A percentile compares a stretch with the other conserved stretches of the same genome.
phyloP scores from a whole-genome alignment of 1,140 invertebrate species.

The Drosophila yakuba region DNA sequence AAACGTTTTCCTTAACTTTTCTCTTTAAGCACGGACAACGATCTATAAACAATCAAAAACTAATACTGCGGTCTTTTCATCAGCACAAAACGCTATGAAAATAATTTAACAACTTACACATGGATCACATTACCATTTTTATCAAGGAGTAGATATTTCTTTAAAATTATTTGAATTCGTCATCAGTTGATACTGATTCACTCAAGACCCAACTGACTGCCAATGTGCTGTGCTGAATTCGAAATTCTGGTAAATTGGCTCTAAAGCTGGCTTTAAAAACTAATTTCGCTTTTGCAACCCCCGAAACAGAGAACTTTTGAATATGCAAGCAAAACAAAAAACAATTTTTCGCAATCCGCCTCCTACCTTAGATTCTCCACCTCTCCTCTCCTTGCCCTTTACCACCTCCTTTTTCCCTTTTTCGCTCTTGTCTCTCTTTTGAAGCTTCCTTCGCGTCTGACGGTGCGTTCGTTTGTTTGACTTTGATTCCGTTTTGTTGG shows the following conservation, averaged over 20 bases:
- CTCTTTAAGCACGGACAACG: too few relatives aligned
- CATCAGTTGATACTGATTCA: too few relatives aligned
- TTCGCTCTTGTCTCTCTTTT: constrained; percentile 1
- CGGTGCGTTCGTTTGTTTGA: constrained; percentile 30
- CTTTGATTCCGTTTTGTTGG: constrained; percentile 36
- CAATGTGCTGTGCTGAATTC: too few relatives aligned
- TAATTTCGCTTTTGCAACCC: constrained; percentile 16
- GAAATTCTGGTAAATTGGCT: not conserved
- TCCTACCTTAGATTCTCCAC: constrained; percentile 20
- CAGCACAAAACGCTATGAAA: too few relatives aligned
- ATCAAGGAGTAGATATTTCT: too few relatives aligned
- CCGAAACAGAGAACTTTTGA: not conserved
- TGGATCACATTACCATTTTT: too few relatives aligned
- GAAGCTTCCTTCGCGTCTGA: constrained; percentile 11
- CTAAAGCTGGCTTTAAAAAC: constrained; percentile 22
- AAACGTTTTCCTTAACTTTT: too few relatives aligned
- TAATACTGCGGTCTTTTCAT: too few relatives aligned
- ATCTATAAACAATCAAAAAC: too few relatives aligned
- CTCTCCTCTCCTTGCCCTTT: not conserved
- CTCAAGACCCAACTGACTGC: too few relatives aligned
- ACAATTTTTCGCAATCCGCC: constrained; percentile 23
- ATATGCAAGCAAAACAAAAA: constrained; percentile 1
- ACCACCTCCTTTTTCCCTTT: not conserved
- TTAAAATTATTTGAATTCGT: too few relatives aligned
- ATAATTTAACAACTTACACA: too few relatives aligned